A percentile compares a stretch with the other conserved stretches of the same genome.
phyloP scores from a whole-genome alignment of 2,797 vertebrate species.

The Lepidocolaptes lacrymiger region DNA sequence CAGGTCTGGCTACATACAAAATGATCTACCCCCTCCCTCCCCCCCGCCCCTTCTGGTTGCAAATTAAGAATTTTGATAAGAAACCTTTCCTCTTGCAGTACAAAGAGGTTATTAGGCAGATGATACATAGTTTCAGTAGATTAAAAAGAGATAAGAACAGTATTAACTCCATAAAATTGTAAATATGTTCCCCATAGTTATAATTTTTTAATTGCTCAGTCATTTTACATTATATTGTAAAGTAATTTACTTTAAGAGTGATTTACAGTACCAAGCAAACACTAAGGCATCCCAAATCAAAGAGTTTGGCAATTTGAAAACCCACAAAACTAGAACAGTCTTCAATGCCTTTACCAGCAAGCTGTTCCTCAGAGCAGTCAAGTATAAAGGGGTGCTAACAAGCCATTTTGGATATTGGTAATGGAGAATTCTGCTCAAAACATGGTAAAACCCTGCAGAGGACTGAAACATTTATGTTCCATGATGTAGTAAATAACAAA shows the following conservation, averaged over 20 bases:
- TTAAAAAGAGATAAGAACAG: neutral
- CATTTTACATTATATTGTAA: neutral
- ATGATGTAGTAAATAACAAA: neutral
- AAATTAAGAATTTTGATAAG: neutral
- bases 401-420: neutral
- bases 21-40: neutral
- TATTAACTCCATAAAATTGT: neutral
- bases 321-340: neutral
- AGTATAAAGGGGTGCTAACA: neutral
- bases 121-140: neutral
- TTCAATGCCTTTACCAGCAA: neutral
- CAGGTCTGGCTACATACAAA: neutral
- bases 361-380: neutral
- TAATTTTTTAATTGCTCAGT: neutral
- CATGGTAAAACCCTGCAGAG: neutral
- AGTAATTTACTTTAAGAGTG: neutral
- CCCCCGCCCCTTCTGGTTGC: neutral
- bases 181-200: neutral
- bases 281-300: neutral
- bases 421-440: neutral
- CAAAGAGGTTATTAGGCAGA: neutral
- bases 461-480: neutral
- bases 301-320: neutral
- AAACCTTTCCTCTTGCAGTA: neutral
- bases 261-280: neutral